A percentile compares a stretch with the other conserved stretches of the same genome.
phyloP scores from a whole-genome alignment of 2,113 vertebrate genomes.

The Apaloderma vittatum region DNA sequence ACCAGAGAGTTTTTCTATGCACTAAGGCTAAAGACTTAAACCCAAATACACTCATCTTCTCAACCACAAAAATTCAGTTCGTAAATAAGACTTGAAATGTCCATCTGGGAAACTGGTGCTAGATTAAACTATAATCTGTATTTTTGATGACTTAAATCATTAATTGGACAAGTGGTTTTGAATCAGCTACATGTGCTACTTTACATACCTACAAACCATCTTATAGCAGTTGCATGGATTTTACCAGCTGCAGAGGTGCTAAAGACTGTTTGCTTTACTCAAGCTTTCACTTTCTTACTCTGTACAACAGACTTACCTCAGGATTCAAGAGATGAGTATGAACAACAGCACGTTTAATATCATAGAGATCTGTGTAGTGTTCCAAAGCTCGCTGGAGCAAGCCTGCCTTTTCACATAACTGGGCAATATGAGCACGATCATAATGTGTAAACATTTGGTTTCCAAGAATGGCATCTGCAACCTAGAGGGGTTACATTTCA shows the following conservation, averaged over 20 bases:
- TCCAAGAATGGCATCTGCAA: constrained; percentile 93
- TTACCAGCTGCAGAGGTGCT: neutral
- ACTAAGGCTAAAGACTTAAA: neutral
- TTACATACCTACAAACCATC: neutral
- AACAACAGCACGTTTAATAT: constrained; percentile 92
- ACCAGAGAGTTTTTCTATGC: neutral
- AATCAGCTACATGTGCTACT: neutral
- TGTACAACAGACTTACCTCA: constrained; percentile 71
- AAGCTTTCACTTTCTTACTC: neutral
- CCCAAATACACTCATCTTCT: neutral
- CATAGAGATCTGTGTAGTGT: constrained; percentile 90
- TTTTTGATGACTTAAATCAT: no score
- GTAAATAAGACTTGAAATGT: neutral
- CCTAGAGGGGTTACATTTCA: constrained; percentile 75
- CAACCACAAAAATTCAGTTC: neutral
- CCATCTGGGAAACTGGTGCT: neutral
- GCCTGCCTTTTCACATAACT: constrained; percentile 94
- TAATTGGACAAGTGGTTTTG: neutral
- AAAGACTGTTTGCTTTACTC: neutral
- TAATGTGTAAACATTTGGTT: constrained; percentile 97
- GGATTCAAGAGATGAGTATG: constrained; percentile 93
- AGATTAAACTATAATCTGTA: no score
- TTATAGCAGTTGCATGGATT: neutral
- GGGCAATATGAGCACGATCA: constrained; percentile 89
- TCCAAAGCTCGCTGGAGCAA: constrained; percentile 91